Base-by-base conservation (phyloP, 1,140 invertebrate species). In the Drosophila subobscura region DNA sequence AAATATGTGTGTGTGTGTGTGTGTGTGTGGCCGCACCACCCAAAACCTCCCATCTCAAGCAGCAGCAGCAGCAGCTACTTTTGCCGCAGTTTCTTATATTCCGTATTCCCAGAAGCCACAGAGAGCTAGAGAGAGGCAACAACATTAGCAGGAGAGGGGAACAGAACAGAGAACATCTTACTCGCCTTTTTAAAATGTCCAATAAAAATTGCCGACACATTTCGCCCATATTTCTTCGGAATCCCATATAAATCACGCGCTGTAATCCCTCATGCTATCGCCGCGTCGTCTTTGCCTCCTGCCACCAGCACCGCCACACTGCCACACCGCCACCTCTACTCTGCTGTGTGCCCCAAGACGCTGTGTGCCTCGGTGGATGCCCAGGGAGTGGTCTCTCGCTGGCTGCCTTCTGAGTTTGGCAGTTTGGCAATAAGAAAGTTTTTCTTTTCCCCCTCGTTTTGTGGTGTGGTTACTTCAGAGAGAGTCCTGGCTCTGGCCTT, bases 131-230 rank as follows among this genome's bases (percentile, higher is more conserved):
- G 7, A 33, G 29, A 33, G 29, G 8, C 67, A 66, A 54, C 79
- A 83, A 54, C 75, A 74, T 57, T 53, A 79, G 46, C 49, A 83
- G 60, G 66, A 74, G 40, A 57, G 57, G 42, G 47, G 27, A 29
- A 29, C 8, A 37, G 33, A 37, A 10, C 33, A 12, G 33, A 37
- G 33, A 77, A 91, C 89, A 90, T 91, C 90, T 91, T 91, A 91
- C 83, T 91, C 60, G 90, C 89, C 65, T 90, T 91, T 91, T 91
- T 91, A 90, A 91, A 91, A 91, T 91, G 90, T 90, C 90, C 90
- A 91, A 91, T 91, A 91, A 91, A 91, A 91, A 91, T 91, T 91
- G 88, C 90, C 90, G 90, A 91, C 90, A 91, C 90, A 91, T 91
- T 91, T 91, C 86, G 88, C 85, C 90, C 90, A 91, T 91, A 91